A percentile compares a stretch with the other conserved stretches of the same genome.
Conservation (phyloP, 2,888 invertebrate species). For the Sinhomidia bicolor region DNA sequence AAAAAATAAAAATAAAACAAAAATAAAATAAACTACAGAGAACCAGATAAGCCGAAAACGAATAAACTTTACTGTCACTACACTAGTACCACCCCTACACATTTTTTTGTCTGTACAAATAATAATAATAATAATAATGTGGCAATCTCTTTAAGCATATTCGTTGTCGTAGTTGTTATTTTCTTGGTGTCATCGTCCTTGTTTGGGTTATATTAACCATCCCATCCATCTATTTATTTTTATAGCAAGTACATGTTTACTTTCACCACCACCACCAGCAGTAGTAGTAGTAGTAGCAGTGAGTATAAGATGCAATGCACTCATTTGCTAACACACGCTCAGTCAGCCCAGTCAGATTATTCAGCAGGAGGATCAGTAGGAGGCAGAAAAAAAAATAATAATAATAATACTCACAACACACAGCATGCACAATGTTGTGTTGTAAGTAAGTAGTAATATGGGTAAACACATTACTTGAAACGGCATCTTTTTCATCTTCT, state of each 20-base stretch:
- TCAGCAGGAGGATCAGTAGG: constrained; percentile 42
- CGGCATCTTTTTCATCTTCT: constrained; percentile 25
- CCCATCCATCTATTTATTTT: background rate
- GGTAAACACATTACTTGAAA: constrained; percentile 65
- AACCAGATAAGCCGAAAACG: background rate
- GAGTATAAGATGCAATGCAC: background rate
- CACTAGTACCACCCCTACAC: background rate
- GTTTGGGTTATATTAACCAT: background rate
- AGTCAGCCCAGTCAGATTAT: constrained; percentile 28
- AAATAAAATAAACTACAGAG: constrained; percentile 4
- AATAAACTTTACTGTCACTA: background rate
- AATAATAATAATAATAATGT: background rate
- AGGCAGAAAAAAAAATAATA: constrained; percentile 2
- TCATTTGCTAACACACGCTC: no score
- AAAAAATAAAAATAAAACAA: background rate
- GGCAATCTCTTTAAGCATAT: constrained; percentile 9
- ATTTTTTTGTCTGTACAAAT: no score
- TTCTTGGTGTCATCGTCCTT: background rate
- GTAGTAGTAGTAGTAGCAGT: background rate
- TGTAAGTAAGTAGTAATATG: constrained; percentile 47
- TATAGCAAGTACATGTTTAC: background rate
- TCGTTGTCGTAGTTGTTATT: no score
- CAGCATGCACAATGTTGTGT: constrained; percentile 34
- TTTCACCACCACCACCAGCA: background rate
- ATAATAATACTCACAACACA: background rate